Percentiles rank a stretch among this genome's conserved stretches.
phyloP scores from a whole-genome alignment of 92 coral and sea anemone species.

The Epizoanthus stellaris region DNA sequence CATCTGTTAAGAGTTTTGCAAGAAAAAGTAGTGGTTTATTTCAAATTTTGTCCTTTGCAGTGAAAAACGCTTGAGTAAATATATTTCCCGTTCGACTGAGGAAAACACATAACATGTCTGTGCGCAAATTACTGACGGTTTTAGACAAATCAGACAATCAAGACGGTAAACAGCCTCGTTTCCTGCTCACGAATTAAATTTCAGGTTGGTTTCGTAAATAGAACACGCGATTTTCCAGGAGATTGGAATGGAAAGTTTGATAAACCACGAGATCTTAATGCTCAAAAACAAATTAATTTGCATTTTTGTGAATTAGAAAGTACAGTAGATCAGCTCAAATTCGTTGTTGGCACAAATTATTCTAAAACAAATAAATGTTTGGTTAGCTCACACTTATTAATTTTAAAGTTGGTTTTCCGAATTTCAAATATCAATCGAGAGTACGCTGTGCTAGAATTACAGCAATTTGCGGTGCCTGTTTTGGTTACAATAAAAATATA shows the following conservation, averaged over 20 bases:
- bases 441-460: conserved; percentile 27
- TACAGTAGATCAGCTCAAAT: not conserved
- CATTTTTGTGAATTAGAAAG: not conserved
- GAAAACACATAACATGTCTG: not conserved
- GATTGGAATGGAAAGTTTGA: not conserved
- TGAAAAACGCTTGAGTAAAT: not conserved
- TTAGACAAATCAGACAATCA: conserved; percentile 10
- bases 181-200: not conserved
- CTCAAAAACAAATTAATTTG: not conserved
- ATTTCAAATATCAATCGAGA: conserved; percentile 28
- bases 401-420: conserved; percentile 4
- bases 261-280: conserved; percentile 9
- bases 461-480: not conserved
- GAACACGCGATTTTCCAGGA: too few relatives aligned
- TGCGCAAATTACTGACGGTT: conserved; percentile 19
- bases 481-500: not conserved
- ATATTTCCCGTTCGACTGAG: not conserved
- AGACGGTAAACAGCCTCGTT: conserved; percentile 3
- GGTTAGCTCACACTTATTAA: not conserved
- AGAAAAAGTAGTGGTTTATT: too few relatives aligned
- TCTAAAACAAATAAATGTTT: conserved; percentile 8
- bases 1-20: too few relatives aligned
- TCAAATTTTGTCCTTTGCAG: too few relatives aligned
- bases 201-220: too few relatives aligned
- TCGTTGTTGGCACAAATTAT: not conserved